Conservation (phyloP, 2,797 vertebrate genomes). For the Urophycis tenuis region DNA sequence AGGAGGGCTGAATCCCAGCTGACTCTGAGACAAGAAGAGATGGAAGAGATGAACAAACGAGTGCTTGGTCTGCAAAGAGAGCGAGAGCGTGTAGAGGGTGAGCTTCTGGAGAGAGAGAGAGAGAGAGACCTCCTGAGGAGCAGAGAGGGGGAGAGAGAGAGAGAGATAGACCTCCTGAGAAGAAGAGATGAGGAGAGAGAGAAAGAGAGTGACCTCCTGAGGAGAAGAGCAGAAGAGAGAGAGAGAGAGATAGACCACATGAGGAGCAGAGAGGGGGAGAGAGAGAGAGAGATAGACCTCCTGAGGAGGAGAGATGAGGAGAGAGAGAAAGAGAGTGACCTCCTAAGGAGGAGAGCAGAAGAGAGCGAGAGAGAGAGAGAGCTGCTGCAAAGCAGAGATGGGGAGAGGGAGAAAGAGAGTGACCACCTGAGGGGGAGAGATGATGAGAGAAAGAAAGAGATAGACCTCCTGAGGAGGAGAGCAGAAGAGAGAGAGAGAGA, state of each 20-base stretch:
- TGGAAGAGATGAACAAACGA: conserved; percentile 21
- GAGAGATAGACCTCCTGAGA: background rate
- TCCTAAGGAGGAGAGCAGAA: background rate
- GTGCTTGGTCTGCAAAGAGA: conserved; percentile 13
- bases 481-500: conserved; percentile 46
- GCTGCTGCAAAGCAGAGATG: background rate
- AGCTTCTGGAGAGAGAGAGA: conserved; percentile 11
- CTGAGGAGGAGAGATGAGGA: background rate
- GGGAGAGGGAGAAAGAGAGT: background rate
- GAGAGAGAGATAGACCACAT: background rate
- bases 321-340: background rate
- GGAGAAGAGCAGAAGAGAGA: background rate
- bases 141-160: background rate
- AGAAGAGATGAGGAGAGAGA: background rate
- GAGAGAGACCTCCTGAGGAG: conserved; percentile 17
- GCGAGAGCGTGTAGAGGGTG: background rate
- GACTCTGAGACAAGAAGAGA: conserved; percentile 2
- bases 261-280: background rate
- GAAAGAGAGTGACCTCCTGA: background rate
- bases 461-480: background rate
- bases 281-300: background rate
- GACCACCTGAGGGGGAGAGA: background rate
- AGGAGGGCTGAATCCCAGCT: background rate
- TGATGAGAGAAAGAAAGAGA: background rate
- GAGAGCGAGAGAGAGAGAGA: background rate